Percentiles rank a stretch among this genome's conserved stretches.
Evolutionary conservation across 2,797 vertebrate genomes (phyloP).

Genomic region (Coracias cyanogaster): DNA sequence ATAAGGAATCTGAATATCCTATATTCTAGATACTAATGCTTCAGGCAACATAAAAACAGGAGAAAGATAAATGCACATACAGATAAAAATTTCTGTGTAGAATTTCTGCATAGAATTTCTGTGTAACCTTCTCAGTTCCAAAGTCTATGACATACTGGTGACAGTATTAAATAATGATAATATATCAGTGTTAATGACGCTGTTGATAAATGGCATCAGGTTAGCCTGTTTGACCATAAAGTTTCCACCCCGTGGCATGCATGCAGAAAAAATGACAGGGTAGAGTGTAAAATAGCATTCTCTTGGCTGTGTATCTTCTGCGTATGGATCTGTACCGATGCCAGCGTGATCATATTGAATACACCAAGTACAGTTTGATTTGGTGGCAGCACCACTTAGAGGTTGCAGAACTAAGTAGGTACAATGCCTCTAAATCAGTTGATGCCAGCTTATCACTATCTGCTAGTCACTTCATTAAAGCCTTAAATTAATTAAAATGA

Average conservation of each 20-base stretch:
- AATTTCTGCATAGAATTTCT: neutral
- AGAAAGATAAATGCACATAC: neutral
- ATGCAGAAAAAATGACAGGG: neutral
- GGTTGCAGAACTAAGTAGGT: neutral
- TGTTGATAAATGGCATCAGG: neutral
- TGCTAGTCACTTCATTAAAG: neutral
- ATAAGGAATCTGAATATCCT: neutral
- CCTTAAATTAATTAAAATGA: neutral
- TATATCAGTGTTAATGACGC: neutral
- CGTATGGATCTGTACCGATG: neutral
- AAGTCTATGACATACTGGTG: neutral
- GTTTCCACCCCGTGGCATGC: neutral
- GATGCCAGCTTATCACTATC: neutral
- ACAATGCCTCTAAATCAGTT: neutral
- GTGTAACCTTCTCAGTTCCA: neutral
- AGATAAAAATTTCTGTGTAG: neutral
- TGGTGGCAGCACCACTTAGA: neutral
- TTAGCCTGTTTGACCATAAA: neutral
- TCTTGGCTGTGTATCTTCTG: neutral
- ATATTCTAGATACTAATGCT: neutral
- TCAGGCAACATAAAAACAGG: neutral
- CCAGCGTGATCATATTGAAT: neutral
- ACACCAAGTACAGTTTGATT: neutral
- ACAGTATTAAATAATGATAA: neutral
- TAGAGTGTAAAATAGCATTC: neutral